Base-by-base conservation (phyloP, 2,888 invertebrate genomes). In the Unio delphinus region DNA sequence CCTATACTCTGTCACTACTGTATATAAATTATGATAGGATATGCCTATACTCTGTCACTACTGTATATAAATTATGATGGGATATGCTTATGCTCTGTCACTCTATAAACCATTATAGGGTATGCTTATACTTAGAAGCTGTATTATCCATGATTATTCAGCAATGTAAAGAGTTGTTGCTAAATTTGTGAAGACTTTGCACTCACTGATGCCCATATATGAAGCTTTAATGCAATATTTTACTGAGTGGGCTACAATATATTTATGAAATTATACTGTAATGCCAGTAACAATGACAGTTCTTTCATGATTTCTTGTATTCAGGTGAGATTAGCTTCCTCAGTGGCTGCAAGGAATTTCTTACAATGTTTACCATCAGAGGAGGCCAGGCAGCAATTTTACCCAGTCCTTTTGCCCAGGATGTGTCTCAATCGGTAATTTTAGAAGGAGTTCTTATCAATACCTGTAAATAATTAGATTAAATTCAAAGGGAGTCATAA, bases 351-450 rank as follows among this genome's bases (percentile, higher is more conserved):
- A 0, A 82, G 92, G 45, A 88, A 89, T 69, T 91, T 92, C 82
- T 83, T 92, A 61, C 74, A 89, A 23, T 89, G 90, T 72, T 83
- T 91, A 58, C 89, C 90, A 8, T 78, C 86, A 60, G 86, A 87
- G 18, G 84, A 87, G 68, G 84, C 86, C 8, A 80, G 91, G 73
- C 88, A 90, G 69, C 83, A 86, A 57, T 92, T 91, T 80, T 92
- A 88, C 79, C 88, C 91, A 15, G 76, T 87, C 8, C 85, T 92
- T 18, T 81, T 92, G 58, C 92, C 92, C 26, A 87, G 90, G 68
- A 90, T 92, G 87, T 92, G 92, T 83, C 87, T 92, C 26, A 92
- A 92, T 84, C 90, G 92, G 90, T 91, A 79, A 58, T 70, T 17
- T 56, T 15, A 45, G 11, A 45, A 15, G 45, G 28, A 23, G n/a